These are phyloP conservation scores for Caradrina kadenii DNA, from an alignment of 2,888 invertebrate species.

Conservation along the genomic window DNA sequence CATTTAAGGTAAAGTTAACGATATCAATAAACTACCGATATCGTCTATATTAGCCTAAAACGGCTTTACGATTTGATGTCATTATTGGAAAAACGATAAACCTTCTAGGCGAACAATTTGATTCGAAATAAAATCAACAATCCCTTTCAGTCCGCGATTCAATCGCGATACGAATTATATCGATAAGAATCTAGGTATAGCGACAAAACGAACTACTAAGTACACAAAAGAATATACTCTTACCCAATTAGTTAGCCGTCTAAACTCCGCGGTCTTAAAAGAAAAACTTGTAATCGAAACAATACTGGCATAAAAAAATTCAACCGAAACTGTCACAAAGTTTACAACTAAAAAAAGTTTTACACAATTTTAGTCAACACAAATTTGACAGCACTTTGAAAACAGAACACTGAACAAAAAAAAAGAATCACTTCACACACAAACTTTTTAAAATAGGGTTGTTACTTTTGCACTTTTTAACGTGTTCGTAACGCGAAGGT, in stretches of 20 bases:
- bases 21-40: constrained; percentile 43
- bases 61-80: constrained; percentile 71
- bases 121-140: constrained; percentile 71
- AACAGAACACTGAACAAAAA: constrained; percentile 67
- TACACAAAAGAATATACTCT: constrained; percentile 47
- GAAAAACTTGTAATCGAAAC: constrained; percentile 30
- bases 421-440: constrained; percentile 60
- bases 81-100: constrained; percentile 78
- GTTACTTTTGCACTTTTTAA: constrained; percentile 60
- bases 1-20: constrained; percentile 46
- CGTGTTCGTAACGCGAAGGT: constrained; percentile 65
- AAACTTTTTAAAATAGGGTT: constrained; percentile 62
- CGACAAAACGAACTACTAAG: constrained; percentile 41
- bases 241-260: constrained; percentile 45
- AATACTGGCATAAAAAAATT: constrained; percentile 38
- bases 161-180: constrained; percentile 61
- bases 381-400: constrained; percentile 65
- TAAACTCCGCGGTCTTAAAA: constrained; percentile 34
- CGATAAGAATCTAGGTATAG: constrained; percentile 46
- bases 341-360: constrained; percentile 58
- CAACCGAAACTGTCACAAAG: constrained; percentile 63
- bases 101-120: constrained; percentile 66
- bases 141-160: constrained; percentile 61
- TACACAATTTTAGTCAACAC: constrained; percentile 68
- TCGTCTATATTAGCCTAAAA: constrained; percentile 60